Evolutionary conservation across 2,888 invertebrate species (phyloP).

Genomic region (Buathra laborator): DNA sequence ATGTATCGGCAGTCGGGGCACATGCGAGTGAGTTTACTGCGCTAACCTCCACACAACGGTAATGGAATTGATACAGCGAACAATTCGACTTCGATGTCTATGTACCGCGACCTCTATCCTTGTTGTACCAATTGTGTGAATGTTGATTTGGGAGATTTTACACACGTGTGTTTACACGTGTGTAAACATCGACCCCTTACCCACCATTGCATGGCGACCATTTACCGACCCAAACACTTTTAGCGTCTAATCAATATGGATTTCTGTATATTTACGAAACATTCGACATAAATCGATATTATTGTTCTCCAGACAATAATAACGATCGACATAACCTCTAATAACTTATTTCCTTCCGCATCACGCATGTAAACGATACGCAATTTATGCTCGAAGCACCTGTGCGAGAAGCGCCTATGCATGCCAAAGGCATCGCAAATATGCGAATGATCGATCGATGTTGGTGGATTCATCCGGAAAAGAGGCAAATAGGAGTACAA

Average conservation of each 20-base stretch:
- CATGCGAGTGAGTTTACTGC: constrained; percentile 39
- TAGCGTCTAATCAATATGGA: no score
- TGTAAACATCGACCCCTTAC: background rate
- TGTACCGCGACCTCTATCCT: background rate
- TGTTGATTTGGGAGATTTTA: constrained; percentile 35
- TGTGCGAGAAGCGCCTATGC: background rate
- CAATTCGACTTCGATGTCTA: constrained; percentile 18
- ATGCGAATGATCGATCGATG: background rate
- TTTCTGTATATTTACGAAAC: no score
- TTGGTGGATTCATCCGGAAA: background rate
- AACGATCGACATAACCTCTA: no score
- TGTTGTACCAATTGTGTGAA: background rate
- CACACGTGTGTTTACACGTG: constrained; percentile 10
- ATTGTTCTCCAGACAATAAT: no score
- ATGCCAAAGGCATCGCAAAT: background rate
- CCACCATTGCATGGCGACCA: background rate
- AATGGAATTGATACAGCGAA: constrained; percentile 43
- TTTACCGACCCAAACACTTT: background rate
- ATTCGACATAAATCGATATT: no score
- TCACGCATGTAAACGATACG: no score
- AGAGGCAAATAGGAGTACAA: background rate
- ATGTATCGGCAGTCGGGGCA: background rate
- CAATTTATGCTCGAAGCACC: background rate
- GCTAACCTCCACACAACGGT: constrained; percentile 15
- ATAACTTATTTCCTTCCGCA: no score